Evolutionary conservation across 1,140 invertebrate genomes (phyloP), one percentile per base, ranked within the genome.

Genomic region (Cotesia chilonis): DNA sequence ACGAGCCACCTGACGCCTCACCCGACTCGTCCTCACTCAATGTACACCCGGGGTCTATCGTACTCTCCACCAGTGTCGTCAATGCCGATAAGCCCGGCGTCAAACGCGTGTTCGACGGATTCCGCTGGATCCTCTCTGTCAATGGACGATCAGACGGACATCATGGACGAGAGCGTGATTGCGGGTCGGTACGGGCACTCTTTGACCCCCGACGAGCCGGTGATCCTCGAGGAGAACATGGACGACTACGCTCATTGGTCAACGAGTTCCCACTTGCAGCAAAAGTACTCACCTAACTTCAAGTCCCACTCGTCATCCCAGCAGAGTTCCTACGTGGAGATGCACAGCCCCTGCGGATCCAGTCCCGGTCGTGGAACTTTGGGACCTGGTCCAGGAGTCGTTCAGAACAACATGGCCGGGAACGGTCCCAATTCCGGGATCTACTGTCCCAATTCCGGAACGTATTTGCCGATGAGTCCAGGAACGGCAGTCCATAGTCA

Each of bases 111-210:
- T 76, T 92, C 91, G 1, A 90, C 89, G 0, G 92, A 93, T 76
- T 92, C 91, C 4, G 91, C 91, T 28, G 91, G 92, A 17, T 92
- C 91, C 0, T 92, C 92, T 4, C 83, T 92, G 3, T 93, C 92
- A 38, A 89, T 92, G 80, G 90, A 92, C 72, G 92, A 92, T 55
- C 87, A 88, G 1, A 88, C 88, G 0, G 86, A 82, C 65, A 87
- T 79, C 55, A 80, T 80, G 3, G 76, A 83, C 52, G 84, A 87
- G 71, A 81, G 85, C 69, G 74, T 75, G 35, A 78, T 77, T 0
- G 75, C 70, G 4, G 47, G 83, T 5, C 78, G 89, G 54, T 90
- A 88, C 73, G 85, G 88, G 17, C 88, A 89, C 76, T 90, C 89
- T 2, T 80, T 90, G 17, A 91, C 91, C 0, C 90, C 91, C 0